Conservation (phyloP, 2,113 vertebrate species). For the Sylvietta virens region DNA sequence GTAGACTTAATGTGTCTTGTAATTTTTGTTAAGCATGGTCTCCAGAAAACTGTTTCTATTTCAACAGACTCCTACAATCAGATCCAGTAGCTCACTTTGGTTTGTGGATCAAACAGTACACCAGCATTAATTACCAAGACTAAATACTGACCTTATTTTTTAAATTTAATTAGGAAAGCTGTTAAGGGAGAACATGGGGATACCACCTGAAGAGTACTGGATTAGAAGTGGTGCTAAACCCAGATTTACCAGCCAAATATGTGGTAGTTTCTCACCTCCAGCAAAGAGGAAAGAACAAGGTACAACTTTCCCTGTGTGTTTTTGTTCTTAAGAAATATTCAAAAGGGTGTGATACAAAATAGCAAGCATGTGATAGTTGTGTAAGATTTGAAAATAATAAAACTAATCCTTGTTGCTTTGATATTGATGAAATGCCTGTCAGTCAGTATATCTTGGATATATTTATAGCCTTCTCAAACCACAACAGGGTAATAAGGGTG, state of each 20-base stretch:
- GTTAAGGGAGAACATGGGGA: slow-evolving; percentile 27
- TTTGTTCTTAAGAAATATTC: background rate
- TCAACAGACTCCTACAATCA: background rate
- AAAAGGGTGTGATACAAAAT: background rate
- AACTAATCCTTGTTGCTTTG: background rate
- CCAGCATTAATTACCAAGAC: background rate
- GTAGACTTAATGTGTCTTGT: background rate
- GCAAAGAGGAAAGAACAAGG: slow-evolving; percentile 56
- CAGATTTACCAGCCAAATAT: slow-evolving; percentile 24
- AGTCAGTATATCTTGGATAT: background rate
- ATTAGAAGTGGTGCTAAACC: slow-evolving; percentile 69
- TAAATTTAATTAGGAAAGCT: slow-evolving; percentile 33
- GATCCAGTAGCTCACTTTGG: background rate
- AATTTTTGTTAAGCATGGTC: background rate
- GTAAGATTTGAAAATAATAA: background rate
- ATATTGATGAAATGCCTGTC: background rate
- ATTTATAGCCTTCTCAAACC: background rate
- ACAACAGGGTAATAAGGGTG: background rate
- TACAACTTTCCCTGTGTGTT: background rate
- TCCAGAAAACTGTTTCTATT: background rate
- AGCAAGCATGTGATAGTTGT: background rate
- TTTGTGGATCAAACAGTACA: background rate
- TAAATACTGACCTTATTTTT: background rate
- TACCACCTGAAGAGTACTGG: slow-evolving; percentile 63
- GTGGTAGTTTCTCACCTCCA: background rate